These are phyloP conservation scores for Platygyra sinensis DNA, from an alignment of 64 coral and sea anemone species.

Conservation along the genomic window DNA sequence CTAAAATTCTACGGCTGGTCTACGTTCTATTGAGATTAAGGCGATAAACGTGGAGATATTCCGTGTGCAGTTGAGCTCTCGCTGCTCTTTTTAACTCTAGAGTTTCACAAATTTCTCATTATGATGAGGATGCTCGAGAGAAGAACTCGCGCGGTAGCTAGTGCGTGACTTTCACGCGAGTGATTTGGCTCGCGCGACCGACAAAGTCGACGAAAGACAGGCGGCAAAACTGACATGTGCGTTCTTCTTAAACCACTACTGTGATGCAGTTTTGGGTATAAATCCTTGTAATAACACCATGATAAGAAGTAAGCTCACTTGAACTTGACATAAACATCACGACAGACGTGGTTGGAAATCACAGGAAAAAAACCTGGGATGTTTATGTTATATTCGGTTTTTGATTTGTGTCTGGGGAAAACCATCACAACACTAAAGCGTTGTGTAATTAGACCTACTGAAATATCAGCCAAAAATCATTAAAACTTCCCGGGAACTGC, in stretches of 20 bases:
- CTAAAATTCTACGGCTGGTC: too few species aligned
- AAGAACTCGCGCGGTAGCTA: background rate
- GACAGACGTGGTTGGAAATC: background rate
- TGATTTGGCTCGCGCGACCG: background rate
- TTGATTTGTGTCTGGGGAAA: background rate
- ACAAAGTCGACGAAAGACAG: slow-evolving; percentile 5
- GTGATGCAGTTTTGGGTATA: background rate
- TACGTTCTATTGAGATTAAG: too few species aligned
- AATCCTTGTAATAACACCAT: background rate
- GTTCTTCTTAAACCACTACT: background rate
- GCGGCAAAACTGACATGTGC: background rate
- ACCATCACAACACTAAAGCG: background rate
- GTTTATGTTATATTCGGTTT: background rate
- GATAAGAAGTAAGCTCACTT: slow-evolving; percentile 31
- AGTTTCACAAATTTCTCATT: too few species aligned
- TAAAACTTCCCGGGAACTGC: slow-evolving; percentile 31
- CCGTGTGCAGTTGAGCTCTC: too few species aligned
- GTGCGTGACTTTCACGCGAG: slow-evolving; percentile 11
- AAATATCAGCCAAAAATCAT: background rate
- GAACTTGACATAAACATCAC: slow-evolving; percentile 6
- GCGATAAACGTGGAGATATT: too few species aligned
- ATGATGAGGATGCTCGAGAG: background rate
- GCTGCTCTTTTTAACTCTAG: too few species aligned
- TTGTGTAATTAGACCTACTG: slow-evolving; percentile 22
- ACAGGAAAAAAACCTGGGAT: background rate